phyloP scores from a whole-genome alignment of 2,113 vertebrate species.

The Gallinago media region DNA sequence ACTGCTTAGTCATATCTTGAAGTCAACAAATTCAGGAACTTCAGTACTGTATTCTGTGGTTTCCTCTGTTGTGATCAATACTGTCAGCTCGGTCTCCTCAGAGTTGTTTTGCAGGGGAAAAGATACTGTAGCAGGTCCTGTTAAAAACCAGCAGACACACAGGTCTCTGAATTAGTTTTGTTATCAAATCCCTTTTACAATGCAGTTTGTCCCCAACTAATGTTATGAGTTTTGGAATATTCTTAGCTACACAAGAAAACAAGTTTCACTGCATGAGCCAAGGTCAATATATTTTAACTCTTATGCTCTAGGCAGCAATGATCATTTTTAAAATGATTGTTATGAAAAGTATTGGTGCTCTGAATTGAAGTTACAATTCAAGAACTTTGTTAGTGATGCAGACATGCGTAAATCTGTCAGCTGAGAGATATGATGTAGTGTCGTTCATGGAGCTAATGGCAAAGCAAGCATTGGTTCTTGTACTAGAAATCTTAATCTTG shows the following conservation, averaged over 20 bases:
- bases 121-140: neutral
- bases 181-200: neutral
- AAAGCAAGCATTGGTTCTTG: neutral
- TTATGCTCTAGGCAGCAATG: neutral
- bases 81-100: neutral
- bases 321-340: neutral
- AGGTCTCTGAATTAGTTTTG: neutral
- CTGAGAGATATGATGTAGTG: neutral
- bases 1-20: neutral
- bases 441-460: neutral
- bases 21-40: neutral
- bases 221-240: neutral
- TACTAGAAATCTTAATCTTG: neutral
- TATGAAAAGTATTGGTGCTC: neutral
- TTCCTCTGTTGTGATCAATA: neutral
- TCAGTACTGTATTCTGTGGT: neutral
- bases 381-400: neutral
- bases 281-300: neutral
- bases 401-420: rapidly evolving
- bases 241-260: neutral
- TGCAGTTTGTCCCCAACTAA: neutral
- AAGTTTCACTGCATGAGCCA: neutral
- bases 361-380: neutral
- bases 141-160: neutral
- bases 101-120: neutral